Conservation (phyloP, 2,888 invertebrate genomes). For the Archips xylosteana region DNA sequence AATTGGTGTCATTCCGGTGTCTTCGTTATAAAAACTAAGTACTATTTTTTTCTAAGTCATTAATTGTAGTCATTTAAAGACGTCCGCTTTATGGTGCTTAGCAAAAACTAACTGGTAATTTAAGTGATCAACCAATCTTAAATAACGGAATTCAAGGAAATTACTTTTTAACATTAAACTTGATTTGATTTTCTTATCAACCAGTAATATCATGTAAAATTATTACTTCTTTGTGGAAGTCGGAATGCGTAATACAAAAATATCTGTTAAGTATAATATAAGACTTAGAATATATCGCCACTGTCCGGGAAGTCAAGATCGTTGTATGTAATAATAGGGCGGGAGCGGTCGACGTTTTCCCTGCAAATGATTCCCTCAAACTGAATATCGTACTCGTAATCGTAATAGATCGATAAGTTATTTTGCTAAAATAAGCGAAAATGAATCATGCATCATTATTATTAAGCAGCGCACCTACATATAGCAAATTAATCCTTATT, state of each 20-base stretch:
- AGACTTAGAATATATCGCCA: constrained; percentile 89
- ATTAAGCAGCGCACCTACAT: neutral
- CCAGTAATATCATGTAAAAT: constrained; percentile 10
- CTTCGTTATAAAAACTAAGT: constrained; percentile 2
- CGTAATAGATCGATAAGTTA: neutral
- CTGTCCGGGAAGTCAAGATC: constrained; percentile 96
- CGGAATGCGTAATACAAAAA: constrained; percentile 56
- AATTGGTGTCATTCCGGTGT: neutral
- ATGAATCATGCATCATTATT: constrained; percentile 21
- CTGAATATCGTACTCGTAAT: constrained; percentile 55
- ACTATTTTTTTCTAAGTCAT: neutral
- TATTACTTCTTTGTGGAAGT: constrained; percentile 38
- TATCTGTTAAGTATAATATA: constrained; percentile 43
- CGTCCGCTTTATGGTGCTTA: constrained; percentile 2
- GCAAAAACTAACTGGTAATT: constrained; percentile 1
- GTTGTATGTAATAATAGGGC: constrained; percentile 94
- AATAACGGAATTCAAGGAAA: neutral
- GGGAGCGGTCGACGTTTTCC: constrained; percentile 88
- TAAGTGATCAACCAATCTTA: neutral
- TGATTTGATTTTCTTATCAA: neutral
- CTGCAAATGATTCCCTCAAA: constrained; percentile 83
- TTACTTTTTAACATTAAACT: neutral
- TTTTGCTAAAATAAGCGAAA: constrained; percentile 8
- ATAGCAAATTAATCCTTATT: neutral
- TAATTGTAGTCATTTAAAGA: constrained; percentile 18